phyloP scores from a whole-genome alignment of 2,888 invertebrate species.

The Chromoteleia sp. region DNA sequence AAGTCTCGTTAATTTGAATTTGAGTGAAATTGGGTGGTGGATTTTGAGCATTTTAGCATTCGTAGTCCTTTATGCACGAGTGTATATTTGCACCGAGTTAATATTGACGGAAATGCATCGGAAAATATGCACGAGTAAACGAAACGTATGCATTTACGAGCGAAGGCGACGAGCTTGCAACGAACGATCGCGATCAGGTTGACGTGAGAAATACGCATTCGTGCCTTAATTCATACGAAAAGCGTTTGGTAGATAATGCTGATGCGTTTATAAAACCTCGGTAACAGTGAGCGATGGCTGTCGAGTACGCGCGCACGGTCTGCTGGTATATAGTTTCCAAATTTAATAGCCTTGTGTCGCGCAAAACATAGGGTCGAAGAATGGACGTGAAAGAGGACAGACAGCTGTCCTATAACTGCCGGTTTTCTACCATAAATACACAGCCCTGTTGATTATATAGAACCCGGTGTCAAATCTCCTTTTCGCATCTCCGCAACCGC shows the following conservation, averaged over 20 bases:
- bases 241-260: conserved; percentile 78
- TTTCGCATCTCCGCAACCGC: conserved; percentile 48
- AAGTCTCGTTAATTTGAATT: no score
- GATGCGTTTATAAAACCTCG: conserved; percentile 81
- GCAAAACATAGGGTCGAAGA: conserved; percentile 67
- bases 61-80: no score
- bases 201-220: conserved; percentile 40
- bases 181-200: background rate
- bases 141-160: no score
- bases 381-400: conserved; percentile 62
- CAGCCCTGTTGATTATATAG: conserved; percentile 70
- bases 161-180: conserved; percentile 15
- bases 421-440: conserved; percentile 77
- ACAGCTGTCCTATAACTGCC: conserved; percentile 48
- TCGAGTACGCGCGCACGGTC: conserved; percentile 53
- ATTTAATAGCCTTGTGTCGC: conserved; percentile 81
- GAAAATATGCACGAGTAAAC: no score
- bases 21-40: no score
- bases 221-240: conserved; percentile 57
- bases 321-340: conserved; percentile 80
- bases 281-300: conserved; percentile 66
- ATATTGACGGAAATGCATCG: no score
- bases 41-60: no score
- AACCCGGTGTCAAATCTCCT: conserved; percentile 61
- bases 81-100: no score